These are phyloP conservation scores for Phoebastria nigripes DNA, from an alignment of 2,797 vertebrate species.

Conservation along the genomic window DNA sequence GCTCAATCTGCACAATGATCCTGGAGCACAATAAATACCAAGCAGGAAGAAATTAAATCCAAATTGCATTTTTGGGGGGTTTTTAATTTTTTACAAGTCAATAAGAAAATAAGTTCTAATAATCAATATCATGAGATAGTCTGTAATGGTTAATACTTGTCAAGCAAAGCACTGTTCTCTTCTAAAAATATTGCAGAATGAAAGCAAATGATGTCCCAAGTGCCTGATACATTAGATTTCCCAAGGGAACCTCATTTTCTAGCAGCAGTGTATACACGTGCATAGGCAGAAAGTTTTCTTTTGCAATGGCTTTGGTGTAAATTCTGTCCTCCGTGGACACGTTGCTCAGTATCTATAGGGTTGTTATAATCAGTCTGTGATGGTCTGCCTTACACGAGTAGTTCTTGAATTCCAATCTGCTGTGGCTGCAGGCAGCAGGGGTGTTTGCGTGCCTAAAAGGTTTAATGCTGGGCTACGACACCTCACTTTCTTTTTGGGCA, in stretches of 20 bases:
- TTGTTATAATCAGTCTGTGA: fast-evolving
- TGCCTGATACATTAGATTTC: background rate
- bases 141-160: background rate
- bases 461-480: fast-evolving
- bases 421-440: fast-evolving
- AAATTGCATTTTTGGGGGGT: fast-evolving
- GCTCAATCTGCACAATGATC: background rate
- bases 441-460: background rate
- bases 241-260: background rate
- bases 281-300: too few relatives aligned
- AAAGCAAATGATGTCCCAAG: background rate
- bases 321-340: fast-evolving
- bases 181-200: background rate
- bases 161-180: background rate
- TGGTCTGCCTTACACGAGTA: background rate
- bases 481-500: too few relatives aligned
- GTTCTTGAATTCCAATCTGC: fast-evolving
- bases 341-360: background rate
- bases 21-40: background rate
- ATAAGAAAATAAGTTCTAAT: background rate
- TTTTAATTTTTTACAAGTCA: background rate
- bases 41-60: background rate
- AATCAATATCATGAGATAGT: background rate
- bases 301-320: background rate
- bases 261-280: background rate